Base-by-base conservation (phyloP, 2,113 vertebrate species). In the Pollachius pollachius region DNA sequence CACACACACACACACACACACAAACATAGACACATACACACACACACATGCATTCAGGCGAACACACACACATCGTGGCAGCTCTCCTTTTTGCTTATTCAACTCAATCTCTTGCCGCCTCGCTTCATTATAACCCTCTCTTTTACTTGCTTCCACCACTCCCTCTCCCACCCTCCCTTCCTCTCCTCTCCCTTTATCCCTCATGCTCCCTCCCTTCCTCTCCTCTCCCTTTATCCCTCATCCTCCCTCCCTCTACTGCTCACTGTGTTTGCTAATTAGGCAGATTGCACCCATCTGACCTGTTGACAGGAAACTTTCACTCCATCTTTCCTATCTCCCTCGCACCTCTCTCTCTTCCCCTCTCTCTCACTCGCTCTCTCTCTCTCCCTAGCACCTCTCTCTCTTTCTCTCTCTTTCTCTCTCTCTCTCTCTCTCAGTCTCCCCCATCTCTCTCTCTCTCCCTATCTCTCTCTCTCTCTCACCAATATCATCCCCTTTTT, bases 161-260 rank as follows among this genome's bases (percentile, higher is more conserved):
- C 81, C 74, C 84, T 73, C 81, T 83, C 71, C 84, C 82, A 84
- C 82, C 85, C 84, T 86, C 77, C 81, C 81, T 62, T 23, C 78
- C 30, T 3, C 80, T 85, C 76, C 60, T 76, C 75, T 80, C 69
- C 77, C 84, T 72, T 80, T 74, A 71, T 82, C 72, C 80, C 65
- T 81, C 73, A 65, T 18, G 19, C 18, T 15, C 34, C 16, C 23
- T n/a, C 25, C 2, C 54, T 34, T n/a, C n/a, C 27, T 58, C 23
- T 23, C 52, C 27, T 57, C 52, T 73, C 30, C 21, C 64, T 9
- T 23, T 67, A 76, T 84, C 76, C 56, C 59, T 56, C 34, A 6
- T 21, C 60, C 64, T 68, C 66, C 57, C 65, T 64, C n/a, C 66
- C 16, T 62, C 4, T 59, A 41, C 37, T 41, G 37, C 62, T 77